These are phyloP conservation scores for Heliothis virescens DNA, from an alignment of 1,140 invertebrate genomes.

Conservation along the genomic window DNA sequence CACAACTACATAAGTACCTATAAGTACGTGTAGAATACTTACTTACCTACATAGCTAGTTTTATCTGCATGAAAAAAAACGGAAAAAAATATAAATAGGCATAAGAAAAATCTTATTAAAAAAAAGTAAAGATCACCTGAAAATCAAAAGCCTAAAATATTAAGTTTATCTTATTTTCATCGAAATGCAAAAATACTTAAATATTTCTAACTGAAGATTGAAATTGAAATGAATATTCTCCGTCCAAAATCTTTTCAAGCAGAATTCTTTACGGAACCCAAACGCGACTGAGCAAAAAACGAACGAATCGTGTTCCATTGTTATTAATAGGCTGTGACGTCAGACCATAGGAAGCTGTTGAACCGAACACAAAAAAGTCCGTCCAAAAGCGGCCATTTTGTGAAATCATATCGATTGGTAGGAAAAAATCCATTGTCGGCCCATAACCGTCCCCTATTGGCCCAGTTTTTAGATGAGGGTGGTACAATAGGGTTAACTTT, in stretches of 20 bases:
- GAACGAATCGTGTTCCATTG: slow-evolving; percentile 34
- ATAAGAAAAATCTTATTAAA: too few relatives aligned
- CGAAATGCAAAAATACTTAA: too few relatives aligned
- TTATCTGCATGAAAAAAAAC: neutral
- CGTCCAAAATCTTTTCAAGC: neutral
- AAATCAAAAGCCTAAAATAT: too few relatives aligned
- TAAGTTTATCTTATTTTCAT: too few relatives aligned
- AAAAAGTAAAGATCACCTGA: too few relatives aligned
- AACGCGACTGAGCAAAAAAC: slow-evolving; percentile 30
- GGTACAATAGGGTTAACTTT: slow-evolving; percentile 74
- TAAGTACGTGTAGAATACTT: neutral
- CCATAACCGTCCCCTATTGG: slow-evolving; percentile 76
- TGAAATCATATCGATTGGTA: slow-evolving; percentile 80
- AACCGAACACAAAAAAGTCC: slow-evolving; percentile 38
- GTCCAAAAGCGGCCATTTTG: slow-evolving; percentile 75
- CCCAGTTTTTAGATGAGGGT: slow-evolving; percentile 81
- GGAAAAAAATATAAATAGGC: too few relatives aligned
- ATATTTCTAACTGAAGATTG: neutral
- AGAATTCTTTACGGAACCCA: slow-evolving; percentile 18
- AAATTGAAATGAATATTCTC: neutral
- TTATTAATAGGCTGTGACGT: slow-evolving; percentile 47
- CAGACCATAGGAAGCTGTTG: slow-evolving; percentile 29
- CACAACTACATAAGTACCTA: neutral
- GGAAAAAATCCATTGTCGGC: slow-evolving; percentile 80
- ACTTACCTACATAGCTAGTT: neutral